phyloP scores from a whole-genome alignment of 37 sponge, comb jelly and placozoan species.

The Lycopodina hypogea region DNA sequence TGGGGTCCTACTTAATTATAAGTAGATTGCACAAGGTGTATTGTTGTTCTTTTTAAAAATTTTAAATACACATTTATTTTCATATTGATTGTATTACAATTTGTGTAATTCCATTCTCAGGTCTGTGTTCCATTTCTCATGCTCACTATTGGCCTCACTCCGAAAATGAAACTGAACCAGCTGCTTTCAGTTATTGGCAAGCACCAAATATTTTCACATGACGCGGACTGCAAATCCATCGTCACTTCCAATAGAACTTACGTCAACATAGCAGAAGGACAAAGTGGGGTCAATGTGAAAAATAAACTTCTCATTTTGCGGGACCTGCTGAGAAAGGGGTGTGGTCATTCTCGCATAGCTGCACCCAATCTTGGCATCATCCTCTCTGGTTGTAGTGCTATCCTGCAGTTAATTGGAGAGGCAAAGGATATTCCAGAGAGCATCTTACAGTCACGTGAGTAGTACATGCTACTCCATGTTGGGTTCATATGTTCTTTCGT shows the following conservation, averaged over 20 bases:
- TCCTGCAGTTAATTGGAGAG: constrained; percentile 18
- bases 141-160: constrained; percentile 49
- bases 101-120: constrained; percentile 9
- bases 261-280: too few relatives aligned
- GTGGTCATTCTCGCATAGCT: background rate
- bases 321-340: background rate
- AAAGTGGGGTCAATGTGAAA: too few relatives aligned
- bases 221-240: background rate
- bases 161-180: constrained; percentile 18
- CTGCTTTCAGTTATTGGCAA: background rate
- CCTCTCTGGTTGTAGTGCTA: constrained; percentile 26
- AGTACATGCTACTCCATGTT: background rate
- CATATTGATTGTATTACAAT: too few relatives aligned
- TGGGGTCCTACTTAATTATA: too few relatives aligned
- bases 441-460: constrained; percentile 12
- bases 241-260: background rate
- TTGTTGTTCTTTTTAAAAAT: too few relatives aligned
- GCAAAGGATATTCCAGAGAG: constrained; percentile 3
- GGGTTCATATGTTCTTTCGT: too few relatives aligned
- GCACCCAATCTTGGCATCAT: constrained; percentile 18
- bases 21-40: too few relatives aligned
- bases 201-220: background rate
- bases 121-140: constrained; percentile 49
- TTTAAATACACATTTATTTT: too few relatives aligned
- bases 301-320: too few relatives aligned